Percentiles rank a stretch among this genome's conserved stretches.
phyloP scores from a whole-genome alignment of 2,888 invertebrate genomes.

The Neoascia interrupta region DNA sequence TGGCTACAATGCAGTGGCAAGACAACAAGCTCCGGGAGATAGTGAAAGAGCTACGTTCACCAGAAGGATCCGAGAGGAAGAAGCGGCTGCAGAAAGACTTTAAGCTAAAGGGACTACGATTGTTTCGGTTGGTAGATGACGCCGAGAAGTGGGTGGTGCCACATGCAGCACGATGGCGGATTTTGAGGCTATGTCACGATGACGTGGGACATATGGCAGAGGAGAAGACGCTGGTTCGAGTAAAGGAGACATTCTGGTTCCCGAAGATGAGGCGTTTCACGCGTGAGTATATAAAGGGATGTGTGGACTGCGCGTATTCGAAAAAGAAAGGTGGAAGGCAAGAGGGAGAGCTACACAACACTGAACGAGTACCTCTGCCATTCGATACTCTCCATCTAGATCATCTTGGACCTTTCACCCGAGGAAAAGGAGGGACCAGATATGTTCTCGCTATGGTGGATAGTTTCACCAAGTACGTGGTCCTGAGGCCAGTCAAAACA shows the following conservation, averaged over 20 bases:
- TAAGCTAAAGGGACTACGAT: neutral
- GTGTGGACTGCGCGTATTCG: constrained; percentile 39
- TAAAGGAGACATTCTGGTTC: constrained; percentile 64
- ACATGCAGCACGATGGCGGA: constrained; percentile 36
- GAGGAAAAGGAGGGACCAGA: constrained; percentile 21
- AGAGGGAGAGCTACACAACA: constrained; percentile 8
- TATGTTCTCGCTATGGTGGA: constrained; percentile 6
- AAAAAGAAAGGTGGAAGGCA: constrained; percentile 18
- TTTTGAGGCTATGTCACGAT: constrained; percentile 50
- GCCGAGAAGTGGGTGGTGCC: constrained; percentile 33
- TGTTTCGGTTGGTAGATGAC: constrained; percentile 2
- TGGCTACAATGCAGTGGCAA: constrained; percentile 53
- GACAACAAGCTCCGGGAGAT: constrained; percentile 10
- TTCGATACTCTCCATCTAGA: constrained; percentile 59
- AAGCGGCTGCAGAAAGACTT: neutral
- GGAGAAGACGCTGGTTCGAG: constrained; percentile 48
- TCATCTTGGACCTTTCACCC: constrained; percentile 52
- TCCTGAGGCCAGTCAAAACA: constrained; percentile 28
- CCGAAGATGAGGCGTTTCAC: constrained; percentile 46
- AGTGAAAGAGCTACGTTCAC: neutral
- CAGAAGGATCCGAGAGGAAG: neutral
- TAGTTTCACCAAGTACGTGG: constrained; percentile 32
- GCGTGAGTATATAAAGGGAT: constrained; percentile 37
- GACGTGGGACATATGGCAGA: constrained; percentile 56
- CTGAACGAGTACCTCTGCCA: constrained; percentile 31